These are phyloP conservation scores for Zosterops hypoxanthus DNA, from an alignment of 2,113 vertebrate species.

Conservation along the genomic window DNA sequence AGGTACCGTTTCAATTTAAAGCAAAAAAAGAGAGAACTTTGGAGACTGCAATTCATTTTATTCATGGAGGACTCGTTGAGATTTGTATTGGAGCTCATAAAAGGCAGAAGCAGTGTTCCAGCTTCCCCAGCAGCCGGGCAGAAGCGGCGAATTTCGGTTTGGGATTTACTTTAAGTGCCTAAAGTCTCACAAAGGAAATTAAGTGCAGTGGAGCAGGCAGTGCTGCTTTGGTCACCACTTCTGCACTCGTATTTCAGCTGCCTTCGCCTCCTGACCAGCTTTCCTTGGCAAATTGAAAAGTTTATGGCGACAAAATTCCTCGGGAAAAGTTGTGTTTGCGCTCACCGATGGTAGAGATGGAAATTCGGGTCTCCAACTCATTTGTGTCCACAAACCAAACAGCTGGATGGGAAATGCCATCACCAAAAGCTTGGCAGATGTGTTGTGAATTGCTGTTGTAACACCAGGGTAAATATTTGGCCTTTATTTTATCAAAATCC, in stretches of 20 bases:
- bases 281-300: background rate
- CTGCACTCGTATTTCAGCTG: background rate
- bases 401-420: background rate
- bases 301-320: background rate
- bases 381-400: background rate
- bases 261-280: background rate
- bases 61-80: background rate
- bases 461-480: background rate
- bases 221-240: background rate
- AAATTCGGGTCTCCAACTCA: rapidly evolving
- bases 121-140: background rate
- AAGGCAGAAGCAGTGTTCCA: background rate
- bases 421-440: background rate
- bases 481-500: background rate
- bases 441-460: background rate
- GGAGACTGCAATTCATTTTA: background rate
- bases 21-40: background rate
- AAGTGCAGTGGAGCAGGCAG: background rate
- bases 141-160: background rate
- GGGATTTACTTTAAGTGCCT: slow-evolving; percentile 10
- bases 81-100: background rate
- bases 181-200: background rate
- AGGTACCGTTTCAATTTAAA: background rate
- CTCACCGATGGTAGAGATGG: background rate
- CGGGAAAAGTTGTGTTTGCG: background rate